Evolutionary conservation across 2,888 invertebrate species (phyloP), one percentile per base, ranked within the genome.

Genomic region (Trissolcus brochymenae): DNA sequence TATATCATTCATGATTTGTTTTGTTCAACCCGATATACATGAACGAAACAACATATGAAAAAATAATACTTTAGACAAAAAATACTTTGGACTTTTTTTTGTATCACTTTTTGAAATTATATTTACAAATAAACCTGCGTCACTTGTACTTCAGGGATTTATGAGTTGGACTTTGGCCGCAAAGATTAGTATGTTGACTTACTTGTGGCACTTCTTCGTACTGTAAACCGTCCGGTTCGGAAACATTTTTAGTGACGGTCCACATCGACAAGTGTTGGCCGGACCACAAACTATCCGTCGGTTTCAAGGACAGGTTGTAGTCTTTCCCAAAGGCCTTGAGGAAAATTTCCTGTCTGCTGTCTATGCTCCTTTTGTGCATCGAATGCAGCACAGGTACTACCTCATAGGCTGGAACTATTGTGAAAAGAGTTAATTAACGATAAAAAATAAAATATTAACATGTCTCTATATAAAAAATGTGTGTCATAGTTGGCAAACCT

Each of bases 301-400:
- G 94, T 86, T 92, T 93, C 84, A 97, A 89, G 82, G 92, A 93
- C 84, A 97, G 90, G 87, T 94, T 93, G 84, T 95, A 89, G 82
- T 92, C 92, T 87, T 91, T 92, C 68, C 96, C 96, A 84, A 97
- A 96, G 65, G 95, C 96, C 86, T 93, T 93, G 84, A 97, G 90
- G 82, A 94, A 93, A 61, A 96, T 92, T 87, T 91, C 91, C 81
- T 92, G 82, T 25, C 76, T 79, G 66, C 80, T 81, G 81, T 86
- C 85, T 79, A 84, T 83, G 78, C 86, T 87, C 67, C 86, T 84
- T 75, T 84, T 87, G 67, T 86, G 84, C 74, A 85, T 73, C 66
- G 89, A 92, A 89, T 94, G 95, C 70, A 92, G 91, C 80, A 96
- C 91, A 81, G 94, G 93, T 65, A 96, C 93, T 83, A 96, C 91